phyloP scores from a whole-genome alignment of 1,140 invertebrate species.

The Halictus rubicundus region DNA sequence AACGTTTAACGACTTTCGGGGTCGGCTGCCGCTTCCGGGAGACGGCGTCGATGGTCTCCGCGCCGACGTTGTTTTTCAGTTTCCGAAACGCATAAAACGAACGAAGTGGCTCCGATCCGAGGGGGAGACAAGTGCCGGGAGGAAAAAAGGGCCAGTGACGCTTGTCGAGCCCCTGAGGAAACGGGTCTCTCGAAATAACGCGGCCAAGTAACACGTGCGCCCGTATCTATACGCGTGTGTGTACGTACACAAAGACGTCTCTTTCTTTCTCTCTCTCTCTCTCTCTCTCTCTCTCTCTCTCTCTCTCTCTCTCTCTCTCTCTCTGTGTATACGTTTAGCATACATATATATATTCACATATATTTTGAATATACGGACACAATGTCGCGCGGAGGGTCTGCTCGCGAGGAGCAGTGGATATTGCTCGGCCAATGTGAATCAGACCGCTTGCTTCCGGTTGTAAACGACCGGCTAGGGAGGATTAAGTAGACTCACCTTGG shows the following conservation, averaged over 20 bases:
- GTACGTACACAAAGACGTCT: not conserved
- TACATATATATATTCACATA: not conserved
- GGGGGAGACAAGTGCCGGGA: conserved; percentile 43
- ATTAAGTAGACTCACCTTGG: conserved; percentile 65
- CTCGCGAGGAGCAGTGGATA: conserved; percentile 43
- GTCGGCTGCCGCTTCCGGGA: conserved; percentile 34
- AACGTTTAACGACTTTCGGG: conserved; percentile 17
- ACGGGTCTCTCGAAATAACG: conserved; percentile 60
- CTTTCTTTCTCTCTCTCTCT: too few relatives aligned
- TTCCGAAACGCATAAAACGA: conserved; percentile 73
- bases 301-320: too few relatives aligned
- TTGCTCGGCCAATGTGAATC: conserved; percentile 52
- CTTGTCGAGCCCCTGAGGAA: conserved; percentile 50
- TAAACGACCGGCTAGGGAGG: conserved; percentile 58
- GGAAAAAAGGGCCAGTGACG: conserved; percentile 52
- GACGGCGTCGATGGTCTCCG: conserved; percentile 38
- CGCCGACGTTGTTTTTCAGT: conserved; percentile 69
- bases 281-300: too few relatives aligned
- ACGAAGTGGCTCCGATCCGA: conserved; percentile 47
- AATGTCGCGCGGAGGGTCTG: conserved; percentile 40
- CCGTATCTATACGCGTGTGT: conserved; percentile 19
- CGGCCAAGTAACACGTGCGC: conserved; percentile 61
- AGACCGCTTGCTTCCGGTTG: conserved; percentile 61
- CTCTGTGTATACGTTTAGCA: too few relatives aligned
- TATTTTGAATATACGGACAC: conserved; percentile 64